Base-by-base conservation (phyloP, 92 coral and sea anemone genomes). In the Parazoanthus swiftii region DNA sequence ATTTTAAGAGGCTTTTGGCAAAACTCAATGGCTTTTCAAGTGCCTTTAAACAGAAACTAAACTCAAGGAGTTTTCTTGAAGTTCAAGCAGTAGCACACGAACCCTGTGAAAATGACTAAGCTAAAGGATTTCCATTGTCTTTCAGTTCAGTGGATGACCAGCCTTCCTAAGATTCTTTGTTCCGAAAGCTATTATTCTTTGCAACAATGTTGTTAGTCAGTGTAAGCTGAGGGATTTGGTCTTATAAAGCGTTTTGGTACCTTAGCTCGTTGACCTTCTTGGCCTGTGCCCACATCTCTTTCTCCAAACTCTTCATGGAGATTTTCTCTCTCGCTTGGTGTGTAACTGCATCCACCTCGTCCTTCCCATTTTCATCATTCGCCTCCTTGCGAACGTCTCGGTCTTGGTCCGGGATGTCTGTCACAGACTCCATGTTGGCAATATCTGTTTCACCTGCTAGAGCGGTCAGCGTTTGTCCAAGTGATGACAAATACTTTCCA, bases 221-320 rank as follows among this genome's bases (percentile, higher is more conserved):
- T 39, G 4, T 39, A 39, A 39, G 42, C 42, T 39, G 42, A 4
- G n/a, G n/a, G 23, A 6, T 29, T 29, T 29, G 33, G 33, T 29
- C 4, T 7, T 6, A 66, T 18, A n/a, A 1, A n/a, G n/a, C 26
- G 4, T 21, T 7, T 13, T n/a, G 86, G 85, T 74, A 95, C 99
- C 98, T 93, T 65, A 97, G 93, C 56, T 97, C 99, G 82, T 92
- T 97, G 85, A 97, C 98, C 85, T 90, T 97, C 26, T 95, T 88
- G 13, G 98, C 98, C 75, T 97, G 99, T 80, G 95, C 94, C 98
- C 98, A 97, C 99, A 97, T 97, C 66, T 95, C 95, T 86, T 92
- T 97, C 88, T 97, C 99, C 51, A 97, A 82, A 76, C 89, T 94
- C 86, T 91, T 86, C 46, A 94, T 91, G 18, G 86, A 84, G 14